phyloP scores from a whole-genome alignment of 2,888 invertebrate species.

The Nemotelus pantherinus region DNA sequence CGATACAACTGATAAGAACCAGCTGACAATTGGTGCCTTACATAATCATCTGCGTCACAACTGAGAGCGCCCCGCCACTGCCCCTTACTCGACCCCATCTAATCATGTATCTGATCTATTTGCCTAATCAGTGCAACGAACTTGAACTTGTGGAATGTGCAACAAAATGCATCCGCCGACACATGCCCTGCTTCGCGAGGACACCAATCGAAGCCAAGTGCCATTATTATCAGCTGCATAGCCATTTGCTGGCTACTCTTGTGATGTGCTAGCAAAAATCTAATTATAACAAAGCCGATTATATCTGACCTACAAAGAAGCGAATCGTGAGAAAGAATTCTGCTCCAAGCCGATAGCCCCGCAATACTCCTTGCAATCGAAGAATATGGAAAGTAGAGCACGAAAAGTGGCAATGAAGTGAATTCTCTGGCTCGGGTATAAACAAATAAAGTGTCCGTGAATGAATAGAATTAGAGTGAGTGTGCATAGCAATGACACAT shows the following conservation, averaged over 20 bases:
- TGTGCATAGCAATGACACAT: no score
- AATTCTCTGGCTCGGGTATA: background rate
- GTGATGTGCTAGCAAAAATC: background rate
- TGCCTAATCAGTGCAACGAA: slow-evolving; percentile 1
- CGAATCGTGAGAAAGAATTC: background rate
- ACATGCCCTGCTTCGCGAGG: background rate
- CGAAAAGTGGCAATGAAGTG: slow-evolving; percentile 4
- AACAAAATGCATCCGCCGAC: background rate
- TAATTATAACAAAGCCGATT: slow-evolving; percentile 26
- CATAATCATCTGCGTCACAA: background rate
- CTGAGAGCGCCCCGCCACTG: background rate
- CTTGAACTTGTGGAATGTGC: slow-evolving; percentile 4
- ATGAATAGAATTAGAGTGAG: no score
- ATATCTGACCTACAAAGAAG: slow-evolving; percentile 29
- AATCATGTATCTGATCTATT: background rate
- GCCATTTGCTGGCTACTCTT: background rate
- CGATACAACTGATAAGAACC: slow-evolving; percentile 14
- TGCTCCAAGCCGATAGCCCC: background rate
- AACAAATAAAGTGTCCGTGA: no score
- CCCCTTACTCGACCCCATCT: background rate
- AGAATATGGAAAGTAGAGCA: background rate
- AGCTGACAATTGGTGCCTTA: background rate
- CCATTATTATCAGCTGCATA: background rate
- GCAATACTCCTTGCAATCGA: background rate
- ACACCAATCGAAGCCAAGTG: background rate